A percentile compares a stretch with the other conserved stretches of the same genome.
These are phyloP conservation scores for Hylyphantes graminicola DNA, from an alignment of 1,140 invertebrate genomes.

Conservation along the genomic window DNA sequence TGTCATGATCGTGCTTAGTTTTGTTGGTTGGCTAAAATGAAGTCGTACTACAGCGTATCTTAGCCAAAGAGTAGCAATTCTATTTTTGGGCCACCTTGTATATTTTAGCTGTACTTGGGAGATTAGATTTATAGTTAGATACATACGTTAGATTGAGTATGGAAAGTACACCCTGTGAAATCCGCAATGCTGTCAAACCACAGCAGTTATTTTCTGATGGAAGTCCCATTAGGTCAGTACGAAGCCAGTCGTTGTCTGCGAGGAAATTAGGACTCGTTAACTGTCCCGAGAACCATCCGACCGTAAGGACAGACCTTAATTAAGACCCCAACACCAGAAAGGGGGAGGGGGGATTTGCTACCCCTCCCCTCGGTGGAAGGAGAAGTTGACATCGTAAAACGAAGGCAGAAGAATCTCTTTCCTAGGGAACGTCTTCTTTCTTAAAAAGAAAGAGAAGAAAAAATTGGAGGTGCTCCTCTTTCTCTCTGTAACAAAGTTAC, in stretches of 20 bases:
- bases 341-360: slow-evolving; percentile 31
- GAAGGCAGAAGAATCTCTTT: slow-evolving; percentile 22
- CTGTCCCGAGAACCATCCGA: slow-evolving; percentile 43
- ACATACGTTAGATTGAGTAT: too few relatives aligned
- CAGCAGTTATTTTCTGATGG: slow-evolving; percentile 33
- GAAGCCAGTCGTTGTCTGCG: slow-evolving; percentile 42
- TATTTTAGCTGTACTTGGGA: too few relatives aligned
- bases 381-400: slow-evolving; percentile 45
- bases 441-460: slow-evolving; percentile 20
- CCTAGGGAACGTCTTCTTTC: slow-evolving; percentile 16
- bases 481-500: slow-evolving; percentile 39
- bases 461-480: neutral
- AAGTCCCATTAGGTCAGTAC: slow-evolving; percentile 54
- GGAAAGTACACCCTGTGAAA: neutral
- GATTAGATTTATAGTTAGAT: too few relatives aligned
- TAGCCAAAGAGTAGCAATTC: too few relatives aligned
- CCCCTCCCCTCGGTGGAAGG: slow-evolving; percentile 2
- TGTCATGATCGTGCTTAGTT: too few relatives aligned
- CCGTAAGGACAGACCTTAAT: slow-evolving; percentile 56
- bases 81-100: too few relatives aligned
- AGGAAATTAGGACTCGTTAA: slow-evolving; percentile 58
- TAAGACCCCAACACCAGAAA: slow-evolving; percentile 48
- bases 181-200: neutral
- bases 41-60: too few relatives aligned
- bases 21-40: too few relatives aligned